Base-by-base conservation (phyloP, 2,797 vertebrate genomes). In the Menidia menidia region DNA sequence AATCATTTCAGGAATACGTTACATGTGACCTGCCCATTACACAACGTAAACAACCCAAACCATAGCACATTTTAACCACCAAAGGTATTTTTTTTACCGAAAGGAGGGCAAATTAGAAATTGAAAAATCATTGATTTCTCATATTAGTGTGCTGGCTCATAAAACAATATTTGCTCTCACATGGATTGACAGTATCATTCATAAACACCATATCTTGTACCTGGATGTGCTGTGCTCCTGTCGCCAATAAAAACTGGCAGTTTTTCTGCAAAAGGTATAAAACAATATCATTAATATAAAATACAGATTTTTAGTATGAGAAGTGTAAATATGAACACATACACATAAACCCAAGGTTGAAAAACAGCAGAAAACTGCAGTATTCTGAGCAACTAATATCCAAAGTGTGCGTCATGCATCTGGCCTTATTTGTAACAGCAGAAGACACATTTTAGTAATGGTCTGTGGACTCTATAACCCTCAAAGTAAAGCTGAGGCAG, bases 211-310 rank as follows among this genome's bases (percentile, higher is more conserved):
- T 52, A 25, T 52, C 35, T 60, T 68, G 30, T 92, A 94, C 94
- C 93, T 93, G 87, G 80, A 68, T 73, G 76, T 77, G 64, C 73
- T 16, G 73, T 68, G 54, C 87, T 88, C 72, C 58, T 63, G 66
- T 78, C 75, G 39, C 84, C 71, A 18, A 89, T 92, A 61, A 87
- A 84, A 58, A 79, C 73, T 33, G 79, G 81, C 45, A 59, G 13
- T 68, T 87, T 92, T 79, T 92, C 94, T 95, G 87, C 55, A 82
- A 81, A 88, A 51, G 68, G 63, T 25, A 75, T 32, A 19, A 3
- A 58, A 25, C 25, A 25, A 62, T 68, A 39, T 3, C 5, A 35
- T 16, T 1, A 7, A 39, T 39, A 39, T n/a, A 39, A 39, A 39
- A 39, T 39, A 39, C 35, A 39, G 7, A 10, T 39, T 39, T 39